A percentile compares a stretch with the other conserved stretches of the same genome.
Evolutionary conservation across 1,140 invertebrate genomes (phyloP).

Genomic region (Drosophila sucinea): DNA sequence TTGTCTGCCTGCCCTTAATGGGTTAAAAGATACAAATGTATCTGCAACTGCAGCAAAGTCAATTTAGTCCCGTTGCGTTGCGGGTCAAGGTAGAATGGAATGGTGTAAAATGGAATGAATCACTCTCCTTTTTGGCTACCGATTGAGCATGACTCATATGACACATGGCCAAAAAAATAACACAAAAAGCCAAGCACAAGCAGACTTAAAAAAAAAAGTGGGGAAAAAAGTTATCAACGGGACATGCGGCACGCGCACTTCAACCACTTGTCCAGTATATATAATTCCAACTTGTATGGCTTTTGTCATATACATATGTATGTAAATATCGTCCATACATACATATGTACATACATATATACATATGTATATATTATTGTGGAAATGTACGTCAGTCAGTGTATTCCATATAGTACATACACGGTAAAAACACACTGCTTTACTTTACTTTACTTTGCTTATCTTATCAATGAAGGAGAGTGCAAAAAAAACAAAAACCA

Average conservation of each 20-base stretch:
- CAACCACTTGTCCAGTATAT: conserved; percentile 14
- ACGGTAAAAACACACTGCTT: neutral
- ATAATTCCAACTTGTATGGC: conserved; percentile 2
- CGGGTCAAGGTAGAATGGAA: conserved; percentile 14
- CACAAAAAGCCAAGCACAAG: conserved; percentile 20
- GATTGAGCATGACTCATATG: conserved; percentile 38
- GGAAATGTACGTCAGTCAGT: too few relatives aligned
- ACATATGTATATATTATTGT: too few relatives aligned
- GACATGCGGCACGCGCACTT: conserved; percentile 29
- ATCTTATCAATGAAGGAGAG: conserved; percentile 8
- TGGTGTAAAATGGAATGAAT: conserved; percentile 25
- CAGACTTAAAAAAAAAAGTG: conserved; percentile 2
- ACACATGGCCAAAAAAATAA: conserved; percentile 16
- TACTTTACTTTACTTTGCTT: neutral
- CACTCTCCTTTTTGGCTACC: conserved; percentile 21
- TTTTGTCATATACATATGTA: neutral
- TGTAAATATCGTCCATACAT: neutral
- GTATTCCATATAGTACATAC: too few relatives aligned
- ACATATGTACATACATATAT: conserved; percentile 11
- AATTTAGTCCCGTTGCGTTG: conserved; percentile 12
- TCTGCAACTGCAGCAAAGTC: conserved; percentile 23
- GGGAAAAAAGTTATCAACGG: conserved; percentile 35
- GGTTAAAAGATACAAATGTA: conserved; percentile 37
- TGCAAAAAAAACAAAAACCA: conserved; percentile 2
- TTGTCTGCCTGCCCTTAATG: conserved; percentile 40